Evolutionary conservation across 1,140 invertebrate genomes (phyloP), one percentile per base, ranked within the genome.

Genomic region (Microvelia longipes): DNA sequence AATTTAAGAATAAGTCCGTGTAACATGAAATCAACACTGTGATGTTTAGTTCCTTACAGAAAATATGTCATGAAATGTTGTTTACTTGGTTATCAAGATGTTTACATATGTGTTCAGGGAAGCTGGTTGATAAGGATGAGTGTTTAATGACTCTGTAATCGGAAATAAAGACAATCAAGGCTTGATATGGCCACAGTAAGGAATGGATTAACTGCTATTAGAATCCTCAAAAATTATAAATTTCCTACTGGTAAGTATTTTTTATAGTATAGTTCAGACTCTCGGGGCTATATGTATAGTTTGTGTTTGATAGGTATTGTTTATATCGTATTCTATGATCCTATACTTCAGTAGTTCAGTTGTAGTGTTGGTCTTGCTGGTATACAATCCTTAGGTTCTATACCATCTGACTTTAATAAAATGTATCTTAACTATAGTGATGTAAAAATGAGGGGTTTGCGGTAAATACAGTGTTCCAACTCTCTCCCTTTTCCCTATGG

Each of bases 161-260:
- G n/a, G 35, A 50, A 11, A 5, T 50, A 19, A 50, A 50, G 35
- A 11, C 5, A 50, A 50, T 5, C 5, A 50, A 50, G 35, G 62
- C 68, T n/a, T 62, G 30, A 67, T 24, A 73, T 73, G 72, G 68
- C 66, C 28, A 70, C 68, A 35, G 72, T 72, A 19, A 68, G 72
- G 63, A 68, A 29, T 70, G 72, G 71, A 28, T 64, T 73, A 15
- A 66, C 67, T 66, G 70, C 72, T 61, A 29, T 35, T 50, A 71
- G 69, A 62, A 35, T 69, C 25, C 29, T 73, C 0, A 72, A 63
- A 25, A 24, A n/a, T 19, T 64, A 24, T 24, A 69, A 69, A 62
- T 15, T 65, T 72, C 61, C 26, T n/a, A 50, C 67, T 68, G 65
- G 71, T 70, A 50, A 67, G 67, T 68, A 28, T 62, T 70, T 63